phyloP scores from a whole-genome alignment of 1,140 invertebrate species.

The Aradophagus sp. region DNA sequence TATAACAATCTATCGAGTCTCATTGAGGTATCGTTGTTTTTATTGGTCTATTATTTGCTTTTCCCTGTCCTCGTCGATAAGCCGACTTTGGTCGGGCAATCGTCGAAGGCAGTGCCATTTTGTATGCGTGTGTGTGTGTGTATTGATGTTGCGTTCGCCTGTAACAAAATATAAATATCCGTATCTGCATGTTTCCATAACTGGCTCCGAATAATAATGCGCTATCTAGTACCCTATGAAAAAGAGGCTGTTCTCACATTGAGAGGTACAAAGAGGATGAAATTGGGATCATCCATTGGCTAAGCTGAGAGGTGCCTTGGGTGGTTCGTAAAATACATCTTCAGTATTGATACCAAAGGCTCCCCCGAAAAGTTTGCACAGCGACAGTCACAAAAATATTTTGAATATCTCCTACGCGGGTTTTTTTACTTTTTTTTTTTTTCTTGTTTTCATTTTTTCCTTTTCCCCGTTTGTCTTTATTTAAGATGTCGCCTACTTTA shows the following conservation, averaged over 20 bases:
- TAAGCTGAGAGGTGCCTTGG: constrained; percentile 46
- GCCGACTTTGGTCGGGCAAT: constrained; percentile 35
- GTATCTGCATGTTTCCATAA: constrained; percentile 69
- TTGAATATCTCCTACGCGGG: constrained; percentile 52
- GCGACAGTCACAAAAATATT: constrained; percentile 73
- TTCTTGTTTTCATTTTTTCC: constrained; percentile 38
- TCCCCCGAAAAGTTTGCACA: constrained; percentile 48
- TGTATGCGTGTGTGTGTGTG: constrained; percentile 61
- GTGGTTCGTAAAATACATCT: constrained; percentile 46
- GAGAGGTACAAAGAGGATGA: constrained; percentile 57
- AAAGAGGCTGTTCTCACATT: constrained; percentile 61
- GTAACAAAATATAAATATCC: constrained; percentile 76
- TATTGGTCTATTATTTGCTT: constrained; percentile 75
- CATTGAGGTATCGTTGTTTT: constrained; percentile 76
- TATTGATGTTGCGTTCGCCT: constrained; percentile 61
- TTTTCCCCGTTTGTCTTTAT: no score
- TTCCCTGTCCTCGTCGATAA: constrained; percentile 62
- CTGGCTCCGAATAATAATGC: constrained; percentile 70
- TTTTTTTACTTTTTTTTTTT: constrained; percentile 17
- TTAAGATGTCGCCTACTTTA: constrained; percentile 43
- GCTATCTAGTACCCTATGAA: constrained; percentile 68
- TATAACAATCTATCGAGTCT: constrained; percentile 75
- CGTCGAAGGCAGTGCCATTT: constrained; percentile 63
- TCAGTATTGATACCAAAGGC: constrained; percentile 38
- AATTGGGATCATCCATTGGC: constrained; percentile 46